A percentile compares a stretch with the other conserved stretches of the same genome.
These are phyloP conservation scores for Protomyctophum bolini DNA, from an alignment of 2,113 vertebrate genomes.

Conservation along the genomic window DNA sequence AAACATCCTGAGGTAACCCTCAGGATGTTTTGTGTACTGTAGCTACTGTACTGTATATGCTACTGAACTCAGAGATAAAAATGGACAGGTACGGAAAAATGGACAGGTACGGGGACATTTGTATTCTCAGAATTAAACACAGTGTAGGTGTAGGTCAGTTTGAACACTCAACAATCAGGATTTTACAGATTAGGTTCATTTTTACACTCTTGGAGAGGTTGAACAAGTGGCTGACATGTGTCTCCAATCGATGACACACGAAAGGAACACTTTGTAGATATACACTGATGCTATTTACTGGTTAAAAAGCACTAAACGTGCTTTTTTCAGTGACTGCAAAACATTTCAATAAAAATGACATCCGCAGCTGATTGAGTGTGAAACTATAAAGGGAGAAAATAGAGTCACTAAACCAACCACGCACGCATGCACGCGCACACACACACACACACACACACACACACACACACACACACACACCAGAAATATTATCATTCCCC, in stretches of 20 bases:
- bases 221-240: conserved; percentile 1
- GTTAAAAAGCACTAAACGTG: neutral
- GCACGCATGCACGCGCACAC: conserved; percentile 2
- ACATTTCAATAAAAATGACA: neutral
- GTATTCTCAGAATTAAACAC: too few species aligned
- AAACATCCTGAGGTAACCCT: too few species aligned
- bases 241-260: neutral
- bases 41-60: too few species aligned
- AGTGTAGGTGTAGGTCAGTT: too few species aligned
- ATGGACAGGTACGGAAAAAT: too few species aligned
- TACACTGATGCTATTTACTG: neutral
- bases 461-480: neutral
- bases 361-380: neutral
- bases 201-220: neutral
- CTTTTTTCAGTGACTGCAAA: conserved; percentile 1
- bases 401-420: neutral
- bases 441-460: neutral
- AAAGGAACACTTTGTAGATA: neutral
- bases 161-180: too few species aligned
- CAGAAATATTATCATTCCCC: conserved; percentile 19
- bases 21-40: too few species aligned
- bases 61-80: too few species aligned
- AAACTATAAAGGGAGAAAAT: neutral
- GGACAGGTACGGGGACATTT: too few species aligned
- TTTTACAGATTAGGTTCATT: too few species aligned